Base-by-base conservation (phyloP, 2,888 invertebrate genomes). In the Leucania comma region DNA sequence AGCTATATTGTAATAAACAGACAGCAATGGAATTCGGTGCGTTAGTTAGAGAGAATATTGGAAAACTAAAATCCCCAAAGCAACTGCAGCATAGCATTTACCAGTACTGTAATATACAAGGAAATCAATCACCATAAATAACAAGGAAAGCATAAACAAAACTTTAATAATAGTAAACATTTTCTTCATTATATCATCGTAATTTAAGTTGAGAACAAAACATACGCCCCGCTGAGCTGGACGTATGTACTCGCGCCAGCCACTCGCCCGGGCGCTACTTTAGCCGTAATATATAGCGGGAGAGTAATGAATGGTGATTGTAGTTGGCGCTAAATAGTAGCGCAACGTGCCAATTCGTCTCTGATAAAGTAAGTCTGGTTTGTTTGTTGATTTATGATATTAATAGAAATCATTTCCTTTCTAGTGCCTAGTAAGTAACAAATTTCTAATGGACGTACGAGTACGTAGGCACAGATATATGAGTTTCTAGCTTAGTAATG, bases 251-350 rank as follows among this genome's bases (percentile, higher is more conserved):
- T 82, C 29, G 80, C 72, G 66, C 80, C n/a, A 86, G 81, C 81
- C 66, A 82, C 87, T 85, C 60, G 74, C 59, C 67, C 63, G 59
- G 35, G 46, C 62, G 42, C 72, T 66, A 75, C 63, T 73, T 78
- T 68, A 64, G 26, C 22, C 38, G 54, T 75, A 85, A 85, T 82
- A 80, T 82, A 85, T 71, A 80, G 70, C 59, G 46, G 54, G 9
- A 58, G 46, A 62, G 68, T 80, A 82, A 83, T 84, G 51, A 58
- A 84, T 83, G 75, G 74, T 75, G 72, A 76, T 80, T 78, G 83
- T 84, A 66, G 74, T 68, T 73, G 68, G 71, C 72, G 78, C 72
- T 79, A 82, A 85, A 80, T 82, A 79, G 75, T 73, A 54, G 76
- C 54, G 60, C 62, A 62, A 75, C 75, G 80, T 75, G 80, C 72